Base-by-base conservation (phyloP, 2,113 vertebrate species). In the Chrysemys picta region DNA sequence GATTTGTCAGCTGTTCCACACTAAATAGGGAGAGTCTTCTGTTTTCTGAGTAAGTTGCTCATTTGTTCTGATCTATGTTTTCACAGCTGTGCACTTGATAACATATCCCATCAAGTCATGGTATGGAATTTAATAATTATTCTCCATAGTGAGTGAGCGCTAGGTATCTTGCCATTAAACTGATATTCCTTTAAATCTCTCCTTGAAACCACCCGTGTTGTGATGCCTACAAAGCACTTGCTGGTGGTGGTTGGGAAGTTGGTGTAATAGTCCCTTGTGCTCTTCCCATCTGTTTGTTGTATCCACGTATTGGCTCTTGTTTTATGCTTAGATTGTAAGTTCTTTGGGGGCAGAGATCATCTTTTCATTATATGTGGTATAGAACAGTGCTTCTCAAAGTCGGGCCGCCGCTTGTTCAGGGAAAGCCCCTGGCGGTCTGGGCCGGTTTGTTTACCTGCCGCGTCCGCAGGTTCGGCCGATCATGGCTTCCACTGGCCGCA, bases 291-390 rank as follows among this genome's bases (percentile, higher is more conserved):
- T 56, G 91, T 78, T 53, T 56, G 91, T 78, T 57, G 59, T 59
- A 25, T 1, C 35, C 2, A 1, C 11, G 1, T 14, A 47, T 27
- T 27, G 38, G 38, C 42, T 38, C 22, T 38, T 76, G 38, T 45
- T 5, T 45, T 69, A n/a, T n/a, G 31, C 31, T 69, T 62, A 62
- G 59, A 35, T 21, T 38, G n/a, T 38, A 72, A n/a, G n/a, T 38
- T 72, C 35, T n/a, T 72, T 72, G 17, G 35, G 35, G n/a, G n/a
- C n/a, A n/a, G n/a, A n/a, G n/a, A 38, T 72, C 17, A n/a, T 38
- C 65, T 72, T 72, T 72, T 38, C 19, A 21, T 22, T n/a, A 10
- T 72, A 22, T 72, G n/a, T 72, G 62, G 3, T 65, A 14, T 65
- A 35, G 62, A 35, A 6, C 45, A 45, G 45, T 45, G 45, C 45